These are phyloP conservation scores for Nestor notabilis DNA, from an alignment of 2,113 vertebrate genomes.

Conservation along the genomic window DNA sequence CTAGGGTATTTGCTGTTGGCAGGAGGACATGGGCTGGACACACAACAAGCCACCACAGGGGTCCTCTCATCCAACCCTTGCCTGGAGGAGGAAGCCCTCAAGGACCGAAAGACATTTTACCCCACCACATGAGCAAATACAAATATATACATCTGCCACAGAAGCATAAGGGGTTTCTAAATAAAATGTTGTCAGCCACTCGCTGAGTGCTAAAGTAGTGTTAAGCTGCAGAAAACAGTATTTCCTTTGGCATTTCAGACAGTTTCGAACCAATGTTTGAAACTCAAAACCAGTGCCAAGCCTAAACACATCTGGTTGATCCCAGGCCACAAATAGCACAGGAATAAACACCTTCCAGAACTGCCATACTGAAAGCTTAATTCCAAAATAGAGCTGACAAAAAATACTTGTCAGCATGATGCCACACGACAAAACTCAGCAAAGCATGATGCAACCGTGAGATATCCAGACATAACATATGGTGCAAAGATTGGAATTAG, in stretches of 20 bases:
- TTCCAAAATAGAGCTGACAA: conserved; percentile 91
- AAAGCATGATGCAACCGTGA: conserved; percentile 83
- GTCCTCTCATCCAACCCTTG: background rate
- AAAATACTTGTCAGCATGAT: conserved; percentile 81
- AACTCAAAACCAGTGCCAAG: conserved; percentile 81
- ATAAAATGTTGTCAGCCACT: conserved; percentile 77
- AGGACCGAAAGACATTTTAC: background rate
- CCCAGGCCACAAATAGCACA: conserved; percentile 89
- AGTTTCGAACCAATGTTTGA: conserved; percentile 81
- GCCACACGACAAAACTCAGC: conserved; percentile 77
- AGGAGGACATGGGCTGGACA: background rate
- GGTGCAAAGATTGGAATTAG: conserved; percentile 61
- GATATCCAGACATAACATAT: conserved; percentile 68
- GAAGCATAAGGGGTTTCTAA: conserved; percentile 71
- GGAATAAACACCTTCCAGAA: conserved; percentile 90
- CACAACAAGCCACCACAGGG: background rate
- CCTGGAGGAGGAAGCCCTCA: background rate
- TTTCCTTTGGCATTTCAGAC: conserved; percentile 82
- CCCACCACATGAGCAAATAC: conserved; percentile 29
- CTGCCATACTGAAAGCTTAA: conserved; percentile 85
- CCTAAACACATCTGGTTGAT: conserved; percentile 88
- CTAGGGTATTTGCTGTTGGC: background rate
- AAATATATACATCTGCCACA: conserved; percentile 50
- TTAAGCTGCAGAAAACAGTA: conserved; percentile 76
- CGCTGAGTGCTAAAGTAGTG: conserved; percentile 77